A percentile compares a stretch with the other conserved stretches of the same genome.
These are phyloP conservation scores for Cenopis cana DNA, from an alignment of 2,888 invertebrate species.

Conservation along the genomic window DNA sequence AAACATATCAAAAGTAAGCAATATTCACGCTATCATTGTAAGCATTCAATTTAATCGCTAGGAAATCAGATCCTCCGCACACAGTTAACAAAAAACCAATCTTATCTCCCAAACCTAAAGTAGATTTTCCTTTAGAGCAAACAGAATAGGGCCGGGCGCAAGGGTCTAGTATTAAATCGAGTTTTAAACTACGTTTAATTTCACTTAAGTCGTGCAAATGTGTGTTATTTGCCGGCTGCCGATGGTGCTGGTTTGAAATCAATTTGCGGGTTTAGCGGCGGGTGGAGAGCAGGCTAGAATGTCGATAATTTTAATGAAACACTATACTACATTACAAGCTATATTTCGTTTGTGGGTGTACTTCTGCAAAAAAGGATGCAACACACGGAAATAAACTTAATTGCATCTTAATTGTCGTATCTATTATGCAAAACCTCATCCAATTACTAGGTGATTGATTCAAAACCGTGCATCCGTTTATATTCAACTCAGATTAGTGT, in stretches of 20 bases:
- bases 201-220: slow-evolving; percentile 62
- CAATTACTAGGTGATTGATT: too few species aligned
- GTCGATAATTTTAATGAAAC: slow-evolving; percentile 19
- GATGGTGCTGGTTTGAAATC: slow-evolving; percentile 57
- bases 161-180: slow-evolving; percentile 53
- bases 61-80: slow-evolving; percentile 40
- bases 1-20: slow-evolving; percentile 39
- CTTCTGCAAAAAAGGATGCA: too few species aligned
- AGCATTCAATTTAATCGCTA: slow-evolving; percentile 40
- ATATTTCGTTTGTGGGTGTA: not conserved
- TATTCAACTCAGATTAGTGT: too few species aligned
- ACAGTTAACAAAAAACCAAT: slow-evolving; percentile 2
- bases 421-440: too few species aligned
- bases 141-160: slow-evolving; percentile 48
- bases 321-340: too few species aligned
- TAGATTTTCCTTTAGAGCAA: slow-evolving; percentile 35
- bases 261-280: slow-evolving; percentile 57
- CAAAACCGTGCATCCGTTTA: too few species aligned
- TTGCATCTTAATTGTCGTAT: too few species aligned
- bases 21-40: slow-evolving; percentile 39
- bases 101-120: slow-evolving; percentile 11
- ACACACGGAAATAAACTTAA: too few species aligned
- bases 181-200: slow-evolving; percentile 58
- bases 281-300: slow-evolving; percentile 6
- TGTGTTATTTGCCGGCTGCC: slow-evolving; percentile 59